Evolutionary conservation across 2,888 invertebrate genomes (phyloP).

Genomic region (Cheilosia impressa): DNA sequence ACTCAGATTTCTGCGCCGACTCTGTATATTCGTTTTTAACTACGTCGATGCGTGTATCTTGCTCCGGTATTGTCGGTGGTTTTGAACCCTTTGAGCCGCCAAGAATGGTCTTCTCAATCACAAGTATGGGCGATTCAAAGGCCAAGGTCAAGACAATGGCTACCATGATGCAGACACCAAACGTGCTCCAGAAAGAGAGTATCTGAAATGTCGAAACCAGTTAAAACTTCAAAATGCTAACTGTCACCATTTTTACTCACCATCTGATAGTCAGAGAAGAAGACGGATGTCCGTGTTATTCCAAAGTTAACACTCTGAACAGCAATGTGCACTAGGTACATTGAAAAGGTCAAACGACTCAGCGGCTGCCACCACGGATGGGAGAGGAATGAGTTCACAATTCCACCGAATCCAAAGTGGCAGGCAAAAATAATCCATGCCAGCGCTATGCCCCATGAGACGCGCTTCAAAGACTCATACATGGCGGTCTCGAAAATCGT

Average conservation of each 20-base stretch:
- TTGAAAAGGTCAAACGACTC: conserved; percentile 80
- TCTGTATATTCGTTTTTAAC: no score
- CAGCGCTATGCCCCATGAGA: conserved; percentile 80
- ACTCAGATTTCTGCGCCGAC: no score
- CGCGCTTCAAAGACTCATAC: conserved; percentile 80
- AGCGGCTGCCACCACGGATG: conserved; percentile 81
- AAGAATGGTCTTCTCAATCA: conserved; percentile 49
- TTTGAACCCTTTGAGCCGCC: background rate
- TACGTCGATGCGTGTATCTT: no score
- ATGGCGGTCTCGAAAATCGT: conserved; percentile 80
- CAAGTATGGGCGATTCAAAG: conserved; percentile 73
- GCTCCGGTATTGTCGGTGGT: no score
- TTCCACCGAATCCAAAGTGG: conserved; percentile 81
- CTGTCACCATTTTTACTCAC: conserved; percentile 27
- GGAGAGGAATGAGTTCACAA: conserved; percentile 81
- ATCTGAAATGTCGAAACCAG: conserved; percentile 23
- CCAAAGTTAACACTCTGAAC: conserved; percentile 80
- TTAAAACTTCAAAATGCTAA: background rate
- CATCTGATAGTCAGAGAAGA: conserved; percentile 79
- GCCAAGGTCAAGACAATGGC: conserved; percentile 64
- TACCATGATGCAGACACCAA: conserved; percentile 51
- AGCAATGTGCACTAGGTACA: conserved; percentile 82
- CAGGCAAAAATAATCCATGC: conserved; percentile 83
- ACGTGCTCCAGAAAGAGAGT: conserved; percentile 65
- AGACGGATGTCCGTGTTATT: conserved; percentile 79